A percentile compares a stretch with the other conserved stretches of the same genome.
phyloP scores from a whole-genome alignment of 1,140 invertebrate genomes.

The Pseudomyrmex cubaensis region DNA sequence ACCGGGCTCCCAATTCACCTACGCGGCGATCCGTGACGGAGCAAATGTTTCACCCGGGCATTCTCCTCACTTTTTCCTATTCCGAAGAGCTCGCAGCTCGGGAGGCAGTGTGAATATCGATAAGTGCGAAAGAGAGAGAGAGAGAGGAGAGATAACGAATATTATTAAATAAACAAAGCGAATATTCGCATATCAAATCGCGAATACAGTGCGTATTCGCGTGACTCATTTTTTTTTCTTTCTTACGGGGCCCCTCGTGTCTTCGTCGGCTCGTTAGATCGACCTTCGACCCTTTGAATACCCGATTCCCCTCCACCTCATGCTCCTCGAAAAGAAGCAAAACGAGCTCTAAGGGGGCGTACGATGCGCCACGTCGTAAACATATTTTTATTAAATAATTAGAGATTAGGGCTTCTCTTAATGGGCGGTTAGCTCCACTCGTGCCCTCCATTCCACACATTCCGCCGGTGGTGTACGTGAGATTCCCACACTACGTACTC shows the following conservation, averaged over 20 bases:
- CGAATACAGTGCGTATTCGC: constrained; percentile 35
- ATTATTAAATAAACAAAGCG: not conserved
- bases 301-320: constrained; percentile 42
- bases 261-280: constrained; percentile 73
- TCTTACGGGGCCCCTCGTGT: constrained; percentile 56
- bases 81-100: not conserved
- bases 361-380: constrained; percentile 84
- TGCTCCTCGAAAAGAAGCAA: constrained; percentile 56
- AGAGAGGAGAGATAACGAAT: not conserved
- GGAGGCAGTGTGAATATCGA: not conserved
- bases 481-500: constrained; percentile 84
- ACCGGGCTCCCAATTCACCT: constrained; percentile 74
- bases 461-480: constrained; percentile 82
- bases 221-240: constrained; percentile 72
- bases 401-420: constrained; percentile 84
- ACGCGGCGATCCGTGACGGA: constrained; percentile 75
- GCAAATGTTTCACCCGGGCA: constrained; percentile 55
- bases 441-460: constrained; percentile 84
- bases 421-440: constrained; percentile 83
- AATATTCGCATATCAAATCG: constrained; percentile 30
- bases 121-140: not conserved
- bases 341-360: constrained; percentile 77
- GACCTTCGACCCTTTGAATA: constrained; percentile 80
- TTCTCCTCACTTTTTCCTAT: constrained; percentile 19
- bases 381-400: constrained; percentile 86